Base-by-base conservation (phyloP, 1,140 invertebrate genomes). In the Micrasema longulum region DNA sequence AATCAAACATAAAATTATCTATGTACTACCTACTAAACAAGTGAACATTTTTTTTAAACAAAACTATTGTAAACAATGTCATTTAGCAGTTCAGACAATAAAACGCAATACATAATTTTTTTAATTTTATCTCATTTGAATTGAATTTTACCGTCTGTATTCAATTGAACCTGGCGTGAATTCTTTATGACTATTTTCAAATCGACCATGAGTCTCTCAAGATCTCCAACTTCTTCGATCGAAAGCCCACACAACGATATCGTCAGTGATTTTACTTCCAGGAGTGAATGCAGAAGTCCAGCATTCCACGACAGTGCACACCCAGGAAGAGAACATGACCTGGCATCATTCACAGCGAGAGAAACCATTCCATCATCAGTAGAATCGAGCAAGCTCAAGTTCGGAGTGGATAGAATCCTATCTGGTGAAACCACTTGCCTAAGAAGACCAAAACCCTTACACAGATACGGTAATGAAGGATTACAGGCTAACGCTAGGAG, bases 371-470 rank as follows among this genome's bases (percentile, higher is more conserved):
- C 45, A 20, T 2, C 53, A 7, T 23, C 70, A 76, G 76, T 18
- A 52, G 77, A 79, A 53, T 69, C 78, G 1, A 69, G 66, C 22
- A 81, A 80, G 60, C 60, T 83, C 11, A 83, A 83, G 76, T 83
- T 83, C 72, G 82, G 82, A 0, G 82, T 83, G 16, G 82, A 83
- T 63, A 77, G 79, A 66, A 74, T 83, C 1, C 73, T 83, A 9
- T 77, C 80, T 4, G 48, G 64, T 23, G 76, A 77, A 18, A 52
- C 41, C 0, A 53, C 66, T 1, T 52, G 47, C n/a, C 11, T 70
- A 11, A 23, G 65, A 62, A 72, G 50, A 50, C 67, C 62, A 1
- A 71, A 38, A 50, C 38, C 72, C 11, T 1, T 71, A 2, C 69
- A 52, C 9, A 52, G 48, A 31, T 12, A 11, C 3, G 60, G 60